Evolutionary conservation across 1,140 invertebrate genomes (phyloP).

Genomic region (Trichonephila clavata): DNA sequence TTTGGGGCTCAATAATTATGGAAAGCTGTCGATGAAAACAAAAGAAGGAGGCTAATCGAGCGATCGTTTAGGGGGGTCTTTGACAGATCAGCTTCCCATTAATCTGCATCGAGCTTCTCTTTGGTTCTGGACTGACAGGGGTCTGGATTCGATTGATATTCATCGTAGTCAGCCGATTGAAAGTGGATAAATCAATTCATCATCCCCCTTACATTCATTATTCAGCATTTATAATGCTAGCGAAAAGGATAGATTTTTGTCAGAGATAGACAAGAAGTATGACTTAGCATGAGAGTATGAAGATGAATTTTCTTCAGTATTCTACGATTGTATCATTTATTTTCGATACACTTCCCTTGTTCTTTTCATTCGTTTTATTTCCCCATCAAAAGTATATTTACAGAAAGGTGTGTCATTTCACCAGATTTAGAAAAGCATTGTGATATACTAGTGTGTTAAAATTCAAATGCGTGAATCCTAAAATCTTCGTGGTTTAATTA

Average conservation of each 20-base stretch:
- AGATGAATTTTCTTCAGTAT: background rate
- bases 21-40: constrained; percentile 68
- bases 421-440: too few species aligned
- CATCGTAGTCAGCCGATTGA: background rate
- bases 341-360: too few species aligned
- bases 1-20: constrained; percentile 72
- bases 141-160: background rate
- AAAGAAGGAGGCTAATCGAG: constrained; percentile 61
- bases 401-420: too few species aligned
- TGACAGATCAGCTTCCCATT: constrained; percentile 64
- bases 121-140: background rate
- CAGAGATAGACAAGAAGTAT: background rate
- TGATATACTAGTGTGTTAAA: too few species aligned
- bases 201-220: background rate
- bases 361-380: too few species aligned
- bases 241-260: background rate
- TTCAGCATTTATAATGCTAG: background rate
- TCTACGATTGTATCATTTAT: too few species aligned
- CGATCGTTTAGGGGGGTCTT: constrained; percentile 56
- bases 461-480: too few species aligned
- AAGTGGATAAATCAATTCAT: constrained; percentile 21
- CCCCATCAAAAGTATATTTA: too few species aligned
- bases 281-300: background rate
- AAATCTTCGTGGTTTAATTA: too few species aligned
- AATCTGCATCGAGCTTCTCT: constrained; percentile 47